Base-by-base conservation (phyloP, 2,888 invertebrate species). In the Parnassius glacialis region DNA sequence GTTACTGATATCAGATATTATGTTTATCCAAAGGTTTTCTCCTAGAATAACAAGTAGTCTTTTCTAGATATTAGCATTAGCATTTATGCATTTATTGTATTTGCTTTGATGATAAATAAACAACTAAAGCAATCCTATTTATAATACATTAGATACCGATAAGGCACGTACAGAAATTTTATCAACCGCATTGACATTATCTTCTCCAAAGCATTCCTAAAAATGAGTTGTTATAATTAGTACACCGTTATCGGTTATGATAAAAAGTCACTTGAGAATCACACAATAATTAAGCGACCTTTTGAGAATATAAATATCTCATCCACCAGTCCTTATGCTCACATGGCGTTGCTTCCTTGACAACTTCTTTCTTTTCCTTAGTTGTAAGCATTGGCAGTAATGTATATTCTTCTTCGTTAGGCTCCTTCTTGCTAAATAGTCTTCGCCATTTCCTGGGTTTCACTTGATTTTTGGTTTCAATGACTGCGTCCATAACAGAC, bases 301-400 rank as follows among this genome's bases (percentile, higher is more conserved):
- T 74, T 51, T 77, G 68, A 0, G 85, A 83, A 41, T 70, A 68
- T 61, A 74, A 76, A 66, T 81, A 89, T 73, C 80, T 79, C 25
- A 67, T 70, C 90, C 90, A 90, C 90, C 90, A 89, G 67, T 85
- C 82, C 47, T 69, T 79, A 9, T 68, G 57, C 41, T 74, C 75
- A 0, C 58, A 54, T 13, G 55, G 20, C 12, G 50, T 45, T 10
- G 44, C 45, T 44, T 59, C 56, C 13, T 63, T 63, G 1, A 57
- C 55, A 10, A 20, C 34, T 13, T 45, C 64, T 62, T 57, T 68
- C 44, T 44, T 70, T 62, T 43, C 71, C 75, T 58, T 74, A 65
- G 44, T 76, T 75, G 68, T 64, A 16, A 75, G 75, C 45, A 81
- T 69, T 3, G 89, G 89, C 0, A 90, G 73, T 13, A 88, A 70